These are phyloP conservation scores for Caenorhabditis sulstoni DNA, from an alignment of 2,888 invertebrate genomes.

Conservation along the genomic window DNA sequence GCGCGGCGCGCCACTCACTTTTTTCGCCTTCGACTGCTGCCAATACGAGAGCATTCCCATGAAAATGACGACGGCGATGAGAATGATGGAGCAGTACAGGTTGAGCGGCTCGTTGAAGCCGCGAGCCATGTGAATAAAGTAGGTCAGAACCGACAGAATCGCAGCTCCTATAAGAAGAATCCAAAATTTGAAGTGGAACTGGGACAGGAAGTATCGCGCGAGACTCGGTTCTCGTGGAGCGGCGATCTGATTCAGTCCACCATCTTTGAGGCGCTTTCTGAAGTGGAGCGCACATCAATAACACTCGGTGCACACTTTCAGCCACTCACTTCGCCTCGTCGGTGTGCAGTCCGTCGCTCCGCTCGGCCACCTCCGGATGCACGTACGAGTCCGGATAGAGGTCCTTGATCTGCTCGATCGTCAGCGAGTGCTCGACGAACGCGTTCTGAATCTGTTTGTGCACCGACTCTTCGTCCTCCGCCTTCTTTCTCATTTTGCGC, in stretches of 20 bases:
- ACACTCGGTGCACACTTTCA: not conserved
- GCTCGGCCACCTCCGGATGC: slow-evolving; percentile 70
- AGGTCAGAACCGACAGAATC: slow-evolving; percentile 74
- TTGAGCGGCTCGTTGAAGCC: slow-evolving; percentile 78
- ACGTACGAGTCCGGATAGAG: slow-evolving; percentile 78
- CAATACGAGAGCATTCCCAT: slow-evolving; percentile 77
- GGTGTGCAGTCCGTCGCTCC: slow-evolving; percentile 75
- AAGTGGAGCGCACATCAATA: slow-evolving; percentile 5
- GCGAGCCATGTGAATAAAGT: slow-evolving; percentile 78
- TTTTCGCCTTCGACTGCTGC: slow-evolving; percentile 77
- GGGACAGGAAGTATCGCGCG: slow-evolving; percentile 70
- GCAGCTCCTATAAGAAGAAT: slow-evolving; percentile 75
- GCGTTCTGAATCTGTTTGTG: slow-evolving; percentile 45
- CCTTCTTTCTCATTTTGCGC: slow-evolving; percentile 11
- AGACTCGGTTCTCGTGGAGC: slow-evolving; percentile 70
- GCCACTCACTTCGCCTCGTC: slow-evolving; percentile 73
- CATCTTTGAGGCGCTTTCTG: slow-evolving; percentile 76
- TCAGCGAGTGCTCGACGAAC: slow-evolving; percentile 78
- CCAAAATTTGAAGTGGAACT: slow-evolving; percentile 80
- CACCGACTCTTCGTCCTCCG: slow-evolving; percentile 56
- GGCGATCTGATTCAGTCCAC: slow-evolving; percentile 74
- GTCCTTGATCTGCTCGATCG: slow-evolving; percentile 71
- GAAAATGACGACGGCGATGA: slow-evolving; percentile 74
- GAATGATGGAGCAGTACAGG: slow-evolving; percentile 77
- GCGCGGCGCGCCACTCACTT: slow-evolving; percentile 50